Conservation (phyloP, 2,888 invertebrate species). For the Agonopterix alstromeriana region DNA sequence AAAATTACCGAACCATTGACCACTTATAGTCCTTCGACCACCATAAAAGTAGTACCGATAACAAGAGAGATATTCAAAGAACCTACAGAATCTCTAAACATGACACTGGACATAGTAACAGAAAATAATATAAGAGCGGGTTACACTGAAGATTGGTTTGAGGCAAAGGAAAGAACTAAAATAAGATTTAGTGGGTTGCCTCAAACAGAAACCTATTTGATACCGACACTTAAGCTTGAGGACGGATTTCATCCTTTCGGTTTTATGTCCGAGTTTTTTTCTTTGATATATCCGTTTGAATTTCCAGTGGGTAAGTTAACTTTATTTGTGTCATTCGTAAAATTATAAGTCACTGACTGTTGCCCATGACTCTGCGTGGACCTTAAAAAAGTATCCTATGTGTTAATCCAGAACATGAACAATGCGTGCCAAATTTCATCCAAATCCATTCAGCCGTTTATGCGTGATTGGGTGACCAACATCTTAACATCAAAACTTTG, state of each 20-base stretch:
- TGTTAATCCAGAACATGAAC: too few species aligned
- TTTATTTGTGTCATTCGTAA: background rate
- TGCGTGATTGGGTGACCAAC: too few species aligned
- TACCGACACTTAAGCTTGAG: slow-evolving; percentile 74
- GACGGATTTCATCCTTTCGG: slow-evolving; percentile 79
- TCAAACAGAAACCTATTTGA: slow-evolving; percentile 64
- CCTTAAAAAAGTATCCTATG: too few species aligned
- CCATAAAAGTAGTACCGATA: slow-evolving; percentile 48
- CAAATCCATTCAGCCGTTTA: too few species aligned
- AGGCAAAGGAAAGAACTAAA: slow-evolving; percentile 52
- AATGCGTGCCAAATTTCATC: too few species aligned
- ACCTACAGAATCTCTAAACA: slow-evolving; percentile 28
- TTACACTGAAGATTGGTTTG: slow-evolving; percentile 59
- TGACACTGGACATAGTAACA: slow-evolving; percentile 37
- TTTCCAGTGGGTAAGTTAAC: slow-evolving; percentile 78
- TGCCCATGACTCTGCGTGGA: too few species aligned
- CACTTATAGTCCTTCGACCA: slow-evolving; percentile 15
- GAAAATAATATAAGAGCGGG: slow-evolving; percentile 46
- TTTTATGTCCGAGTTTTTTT: slow-evolving; percentile 79
- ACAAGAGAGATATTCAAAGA: slow-evolving; percentile 48
- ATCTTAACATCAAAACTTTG: too few species aligned
- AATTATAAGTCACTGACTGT: background rate
- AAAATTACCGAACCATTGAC: slow-evolving; percentile 24
- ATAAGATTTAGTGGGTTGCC: slow-evolving; percentile 68
- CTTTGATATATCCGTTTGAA: slow-evolving; percentile 79